phyloP scores from a whole-genome alignment of 2,797 vertebrate genomes.

The Premnoplex brunnescens region DNA sequence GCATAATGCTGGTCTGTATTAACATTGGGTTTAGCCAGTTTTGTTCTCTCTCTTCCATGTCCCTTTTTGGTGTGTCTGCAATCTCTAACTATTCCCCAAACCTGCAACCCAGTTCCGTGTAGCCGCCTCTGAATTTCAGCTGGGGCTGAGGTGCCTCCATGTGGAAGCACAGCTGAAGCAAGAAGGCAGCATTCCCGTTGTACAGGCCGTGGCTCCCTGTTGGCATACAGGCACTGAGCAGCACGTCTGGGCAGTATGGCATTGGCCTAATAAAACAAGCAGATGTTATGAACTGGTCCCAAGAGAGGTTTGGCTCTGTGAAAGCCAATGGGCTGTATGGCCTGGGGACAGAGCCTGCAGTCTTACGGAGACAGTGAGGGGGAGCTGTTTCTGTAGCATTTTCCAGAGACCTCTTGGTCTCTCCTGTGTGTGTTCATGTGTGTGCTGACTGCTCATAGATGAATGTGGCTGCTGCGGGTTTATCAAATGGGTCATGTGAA shows the following conservation, averaged over 20 bases:
- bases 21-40: neutral
- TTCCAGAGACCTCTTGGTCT: neutral
- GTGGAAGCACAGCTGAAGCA: neutral
- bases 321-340: neutral
- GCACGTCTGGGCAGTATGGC: neutral
- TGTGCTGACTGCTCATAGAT: neutral
- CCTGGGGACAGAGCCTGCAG: neutral
- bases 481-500: constrained; percentile 13
- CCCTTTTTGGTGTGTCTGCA: neutral
- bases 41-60: neutral
- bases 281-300: neutral
- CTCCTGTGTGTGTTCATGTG: neutral
- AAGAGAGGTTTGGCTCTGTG: neutral
- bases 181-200: neutral
- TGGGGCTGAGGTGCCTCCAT: neutral
- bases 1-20: neutral
- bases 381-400: neutral
- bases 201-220: accelerated
- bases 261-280: neutral
- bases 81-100: neutral
- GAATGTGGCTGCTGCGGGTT: neutral
- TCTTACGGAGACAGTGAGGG: neutral
- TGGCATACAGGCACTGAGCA: neutral
- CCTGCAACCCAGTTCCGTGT: neutral
- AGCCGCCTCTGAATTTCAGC: neutral